phyloP scores from a whole-genome alignment of 2,888 invertebrate genomes.

The Pyrrhia umbra region DNA sequence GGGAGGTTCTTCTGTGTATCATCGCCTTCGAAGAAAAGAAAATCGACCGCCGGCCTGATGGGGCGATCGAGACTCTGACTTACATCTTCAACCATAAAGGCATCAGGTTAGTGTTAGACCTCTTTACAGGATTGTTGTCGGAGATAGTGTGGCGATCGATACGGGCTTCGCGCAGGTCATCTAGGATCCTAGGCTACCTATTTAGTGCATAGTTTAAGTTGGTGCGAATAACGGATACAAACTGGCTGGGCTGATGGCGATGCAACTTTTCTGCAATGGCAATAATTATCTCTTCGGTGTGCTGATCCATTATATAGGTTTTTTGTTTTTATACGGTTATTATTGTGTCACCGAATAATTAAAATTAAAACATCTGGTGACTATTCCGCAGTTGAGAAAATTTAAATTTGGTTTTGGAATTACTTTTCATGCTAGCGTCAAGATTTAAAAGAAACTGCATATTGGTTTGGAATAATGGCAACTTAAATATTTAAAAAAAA shows the following conservation, averaged over 20 bases:
- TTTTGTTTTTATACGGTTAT: no score
- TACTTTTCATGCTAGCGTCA: no score
- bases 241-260: not conserved
- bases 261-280: constrained; percentile 5
- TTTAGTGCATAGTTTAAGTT: not conserved
- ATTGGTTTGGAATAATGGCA: no score
- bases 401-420: no score
- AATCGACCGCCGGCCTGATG: constrained; percentile 80
- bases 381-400: no score
- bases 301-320: no score
- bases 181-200: constrained; percentile 10
- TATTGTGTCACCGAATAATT: no score
- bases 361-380: no score
- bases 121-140: constrained; percentile 7
- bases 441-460: no score
- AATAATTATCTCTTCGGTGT: not conserved
- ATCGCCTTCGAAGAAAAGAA: constrained; percentile 85
- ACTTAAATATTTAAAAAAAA: no score
- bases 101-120: constrained; percentile 71
- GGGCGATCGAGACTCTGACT: constrained; percentile 81
- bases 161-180: constrained; percentile 43
- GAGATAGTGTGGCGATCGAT: constrained; percentile 28
- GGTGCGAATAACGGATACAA: not conserved
- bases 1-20: constrained; percentile 83
- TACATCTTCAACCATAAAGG: constrained; percentile 83